These are phyloP conservation scores for Zeugodacus cucurbitae DNA, from an alignment of 1,140 invertebrate species.

Conservation along the genomic window DNA sequence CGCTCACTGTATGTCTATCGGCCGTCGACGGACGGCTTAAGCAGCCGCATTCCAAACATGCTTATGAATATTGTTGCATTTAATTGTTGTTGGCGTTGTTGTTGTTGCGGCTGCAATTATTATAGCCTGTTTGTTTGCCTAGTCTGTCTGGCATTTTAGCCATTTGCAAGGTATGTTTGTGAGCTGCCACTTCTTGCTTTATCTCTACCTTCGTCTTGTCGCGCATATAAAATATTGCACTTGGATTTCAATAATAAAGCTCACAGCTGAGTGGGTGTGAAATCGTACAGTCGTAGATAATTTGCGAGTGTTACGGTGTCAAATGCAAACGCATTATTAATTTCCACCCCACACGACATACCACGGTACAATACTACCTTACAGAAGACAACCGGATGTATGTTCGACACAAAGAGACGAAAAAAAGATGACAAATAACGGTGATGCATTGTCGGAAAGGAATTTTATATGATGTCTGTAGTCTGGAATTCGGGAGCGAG, in stretches of 20 bases:
- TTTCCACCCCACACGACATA: neutral
- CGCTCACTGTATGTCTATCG: neutral
- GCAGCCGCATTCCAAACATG: slow-evolving; percentile 31
- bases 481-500: too few species aligned
- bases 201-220: neutral
- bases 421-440: neutral
- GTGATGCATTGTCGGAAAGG: neutral
- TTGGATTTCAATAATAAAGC: slow-evolving; percentile 30
- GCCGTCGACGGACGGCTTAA: neutral
- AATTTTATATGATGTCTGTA: neutral
- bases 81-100: neutral
- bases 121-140: neutral
- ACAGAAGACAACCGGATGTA: neutral
- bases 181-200: neutral
- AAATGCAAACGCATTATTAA: slow-evolving; percentile 1
- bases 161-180: neutral
- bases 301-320: slow-evolving; percentile 4
- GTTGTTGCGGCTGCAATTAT: neutral
- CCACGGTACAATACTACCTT: too few species aligned
- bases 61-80: slow-evolving; percentile 21
- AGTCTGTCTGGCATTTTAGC: neutral
- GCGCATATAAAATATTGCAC: neutral
- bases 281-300: slow-evolving; percentile 1
- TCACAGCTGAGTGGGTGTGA: slow-evolving; percentile 19
- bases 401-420: neutral